Conservation (phyloP, 2,888 invertebrate genomes). For the Philopedon plagiatum region DNA sequence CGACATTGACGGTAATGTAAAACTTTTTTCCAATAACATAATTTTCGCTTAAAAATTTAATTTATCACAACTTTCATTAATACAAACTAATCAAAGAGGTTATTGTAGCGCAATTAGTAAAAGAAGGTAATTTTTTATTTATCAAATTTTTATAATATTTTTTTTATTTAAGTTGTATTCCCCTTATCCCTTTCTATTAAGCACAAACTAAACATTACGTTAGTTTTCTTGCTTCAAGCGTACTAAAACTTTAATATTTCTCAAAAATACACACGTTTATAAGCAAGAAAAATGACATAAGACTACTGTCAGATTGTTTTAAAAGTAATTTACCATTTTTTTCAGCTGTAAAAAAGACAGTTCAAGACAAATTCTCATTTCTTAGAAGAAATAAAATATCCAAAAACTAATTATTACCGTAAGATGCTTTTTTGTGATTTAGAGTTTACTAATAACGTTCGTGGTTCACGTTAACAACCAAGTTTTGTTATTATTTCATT, state of each 20-base stretch:
- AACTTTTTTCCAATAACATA: slow-evolving; percentile 31
- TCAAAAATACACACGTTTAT: not conserved
- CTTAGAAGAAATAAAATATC: slow-evolving; percentile 52
- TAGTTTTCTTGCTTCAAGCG: not conserved
- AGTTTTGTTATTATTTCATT: not conserved
- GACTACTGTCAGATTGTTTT: slow-evolving; percentile 40
- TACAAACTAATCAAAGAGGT: not conserved
- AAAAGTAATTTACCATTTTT: slow-evolving; percentile 41
- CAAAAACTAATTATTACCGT: slow-evolving; percentile 40
- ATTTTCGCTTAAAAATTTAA: slow-evolving; percentile 23
- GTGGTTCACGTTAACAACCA: not conserved
- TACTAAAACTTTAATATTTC: not conserved
- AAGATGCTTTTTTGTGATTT: slow-evolving; percentile 20
- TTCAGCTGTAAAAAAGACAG: slow-evolving; percentile 55
- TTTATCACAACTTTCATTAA: slow-evolving; percentile 32
- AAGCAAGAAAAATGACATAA: slow-evolving; percentile 17
- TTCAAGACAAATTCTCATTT: slow-evolving; percentile 51
- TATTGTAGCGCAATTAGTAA: slow-evolving; percentile 59
- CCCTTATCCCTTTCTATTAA: not conserved
- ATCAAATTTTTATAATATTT: slow-evolving; percentile 12
- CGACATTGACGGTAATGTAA: slow-evolving; percentile 61
- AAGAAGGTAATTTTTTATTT: slow-evolving; percentile 57
- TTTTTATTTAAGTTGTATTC: slow-evolving; percentile 7
- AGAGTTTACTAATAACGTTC: not conserved
- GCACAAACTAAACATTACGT: not conserved